phyloP scores from a whole-genome alignment of 2,113 vertebrate genomes.

The Todiramphus chloris region DNA sequence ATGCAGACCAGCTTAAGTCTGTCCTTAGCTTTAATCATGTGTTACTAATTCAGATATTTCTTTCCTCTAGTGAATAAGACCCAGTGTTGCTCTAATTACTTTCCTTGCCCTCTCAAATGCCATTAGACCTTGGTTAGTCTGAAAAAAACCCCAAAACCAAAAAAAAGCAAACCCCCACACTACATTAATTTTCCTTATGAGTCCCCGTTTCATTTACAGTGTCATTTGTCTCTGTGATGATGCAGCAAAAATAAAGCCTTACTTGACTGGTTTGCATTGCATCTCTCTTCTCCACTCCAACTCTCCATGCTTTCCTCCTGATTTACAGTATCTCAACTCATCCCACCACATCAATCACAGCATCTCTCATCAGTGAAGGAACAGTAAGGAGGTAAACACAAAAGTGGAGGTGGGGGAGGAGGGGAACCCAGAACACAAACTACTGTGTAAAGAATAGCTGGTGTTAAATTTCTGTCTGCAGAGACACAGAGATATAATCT shows the following conservation, averaged over 20 bases:
- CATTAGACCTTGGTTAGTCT: background rate
- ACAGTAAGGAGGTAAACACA: background rate
- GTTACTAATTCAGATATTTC: background rate
- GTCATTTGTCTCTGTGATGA: slow-evolving; percentile 3
- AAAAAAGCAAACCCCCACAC: background rate
- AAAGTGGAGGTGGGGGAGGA: background rate
- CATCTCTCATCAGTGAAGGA: background rate
- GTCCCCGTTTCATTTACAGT: background rate
- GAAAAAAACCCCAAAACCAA: no score
- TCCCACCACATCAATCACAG: background rate
- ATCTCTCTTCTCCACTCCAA: background rate
- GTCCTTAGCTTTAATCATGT: background rate
- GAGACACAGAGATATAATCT: slow-evolving; percentile 7
- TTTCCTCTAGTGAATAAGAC: background rate
- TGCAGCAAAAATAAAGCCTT: slow-evolving; percentile 13
- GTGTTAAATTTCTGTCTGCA: background rate
- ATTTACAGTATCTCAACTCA: background rate
- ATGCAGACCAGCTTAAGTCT: background rate
- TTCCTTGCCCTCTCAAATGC: background rate
- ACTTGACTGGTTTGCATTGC: background rate
- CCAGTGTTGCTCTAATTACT: background rate
- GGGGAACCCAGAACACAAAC: background rate
- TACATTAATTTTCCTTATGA: background rate
- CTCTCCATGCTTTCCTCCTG: background rate
- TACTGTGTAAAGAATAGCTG: background rate